Evolutionary conservation across 2,113 vertebrate genomes (phyloP).

Genomic region (Silurus meridionalis): DNA sequence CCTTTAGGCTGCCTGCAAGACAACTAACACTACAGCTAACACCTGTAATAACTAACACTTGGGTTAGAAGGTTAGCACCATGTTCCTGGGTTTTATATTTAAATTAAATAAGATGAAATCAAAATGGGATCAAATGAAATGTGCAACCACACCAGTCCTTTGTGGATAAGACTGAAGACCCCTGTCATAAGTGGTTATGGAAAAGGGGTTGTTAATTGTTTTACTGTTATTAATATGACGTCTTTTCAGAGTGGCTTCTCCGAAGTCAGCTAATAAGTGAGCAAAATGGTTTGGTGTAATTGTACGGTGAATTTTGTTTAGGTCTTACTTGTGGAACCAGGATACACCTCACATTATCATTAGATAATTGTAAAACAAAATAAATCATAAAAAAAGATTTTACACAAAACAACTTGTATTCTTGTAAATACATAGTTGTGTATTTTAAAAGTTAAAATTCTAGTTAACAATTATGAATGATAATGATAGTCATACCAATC

Average conservation of each 20-base stretch:
- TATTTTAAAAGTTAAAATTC: not conserved
- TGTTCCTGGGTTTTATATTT: not conserved
- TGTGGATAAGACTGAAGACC: not conserved
- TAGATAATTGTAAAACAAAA: not conserved
- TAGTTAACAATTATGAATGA: not conserved
- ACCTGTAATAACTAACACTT: not conserved
- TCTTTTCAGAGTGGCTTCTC: not conserved
- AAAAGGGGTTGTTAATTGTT: not conserved
- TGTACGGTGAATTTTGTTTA: not conserved
- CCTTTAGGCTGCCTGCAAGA: conserved; percentile 52
- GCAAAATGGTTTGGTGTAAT: not conserved
- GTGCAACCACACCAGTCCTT: not conserved
- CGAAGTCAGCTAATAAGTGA: not conserved
- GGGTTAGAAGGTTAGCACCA: not conserved
- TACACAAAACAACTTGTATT: not conserved
- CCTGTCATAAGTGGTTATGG: not conserved
- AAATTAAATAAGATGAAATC: not conserved
- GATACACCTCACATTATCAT: not conserved
- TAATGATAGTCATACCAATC: not conserved
- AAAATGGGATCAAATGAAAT: not conserved
- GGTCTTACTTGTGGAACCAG: not conserved
- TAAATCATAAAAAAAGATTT: not conserved
- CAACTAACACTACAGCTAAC: conserved; percentile 1
- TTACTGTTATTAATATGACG: conserved; percentile 1
- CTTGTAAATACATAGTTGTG: not conserved